phyloP scores from a whole-genome alignment of 2,113 vertebrate species.

The Propithecus coquereli region DNA sequence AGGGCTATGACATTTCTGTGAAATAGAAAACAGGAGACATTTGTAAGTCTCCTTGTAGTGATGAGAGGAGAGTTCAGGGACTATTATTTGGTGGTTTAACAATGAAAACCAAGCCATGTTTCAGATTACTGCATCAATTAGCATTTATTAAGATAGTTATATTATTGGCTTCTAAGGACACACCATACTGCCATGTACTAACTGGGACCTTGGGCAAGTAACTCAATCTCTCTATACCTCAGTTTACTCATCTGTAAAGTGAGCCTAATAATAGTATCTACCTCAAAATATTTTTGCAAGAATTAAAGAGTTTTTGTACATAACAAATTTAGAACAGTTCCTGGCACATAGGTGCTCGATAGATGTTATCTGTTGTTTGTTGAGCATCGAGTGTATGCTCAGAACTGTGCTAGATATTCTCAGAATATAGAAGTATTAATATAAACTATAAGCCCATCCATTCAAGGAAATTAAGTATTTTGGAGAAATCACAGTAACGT shows the following conservation, averaged over 20 bases:
- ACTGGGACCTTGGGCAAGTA: not conserved
- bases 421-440: not conserved
- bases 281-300: not conserved
- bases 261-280: not conserved
- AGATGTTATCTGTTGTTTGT: not conserved
- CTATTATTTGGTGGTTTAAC: not conserved
- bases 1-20: not conserved
- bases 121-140: not conserved
- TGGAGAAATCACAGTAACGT: not conserved
- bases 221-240: not conserved
- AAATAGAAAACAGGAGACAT: not conserved
- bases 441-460: not conserved
- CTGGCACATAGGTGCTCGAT: rapidly evolving
- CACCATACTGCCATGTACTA: not conserved
- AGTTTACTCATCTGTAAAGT: not conserved
- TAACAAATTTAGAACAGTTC: not conserved
- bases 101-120: not conserved
- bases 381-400: not conserved
- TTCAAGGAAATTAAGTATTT: not conserved
- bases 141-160: not conserved
- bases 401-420: not conserved
- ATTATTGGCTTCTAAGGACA: not conserved
- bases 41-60: not conserved
- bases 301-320: not conserved
- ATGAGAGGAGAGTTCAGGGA: not conserved